These are phyloP conservation scores for Benthosema pterotum DNA, from an alignment of 2,797 vertebrate genomes.

Conservation along the genomic window DNA sequence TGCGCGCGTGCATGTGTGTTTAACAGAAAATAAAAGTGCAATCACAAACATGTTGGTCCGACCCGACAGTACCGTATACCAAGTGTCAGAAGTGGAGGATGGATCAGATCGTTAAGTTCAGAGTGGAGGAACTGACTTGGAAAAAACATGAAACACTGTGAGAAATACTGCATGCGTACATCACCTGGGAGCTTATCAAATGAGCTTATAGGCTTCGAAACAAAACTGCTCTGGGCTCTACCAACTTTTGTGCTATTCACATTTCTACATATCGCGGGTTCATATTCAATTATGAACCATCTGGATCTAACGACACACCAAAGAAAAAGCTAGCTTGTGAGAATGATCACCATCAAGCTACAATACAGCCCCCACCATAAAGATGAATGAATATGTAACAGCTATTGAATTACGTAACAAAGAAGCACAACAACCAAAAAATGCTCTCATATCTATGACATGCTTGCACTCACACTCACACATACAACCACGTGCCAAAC, in stretches of 20 bases:
- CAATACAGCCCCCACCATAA: constrained; percentile 50
- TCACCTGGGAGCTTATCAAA: constrained; percentile 57
- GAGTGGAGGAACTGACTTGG: constrained; percentile 35
- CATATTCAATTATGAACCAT: constrained; percentile 20
- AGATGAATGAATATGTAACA: constrained; percentile 67
- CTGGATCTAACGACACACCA: constrained; percentile 31
- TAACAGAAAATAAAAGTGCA: constrained; percentile 65
- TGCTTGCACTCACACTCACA: background rate
- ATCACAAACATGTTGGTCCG: constrained; percentile 72
- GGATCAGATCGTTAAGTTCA: constrained; percentile 38
- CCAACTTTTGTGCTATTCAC: constrained; percentile 63
- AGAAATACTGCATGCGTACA: constrained; percentile 61
- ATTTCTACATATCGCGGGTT: constrained; percentile 64
- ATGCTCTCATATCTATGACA: background rate
- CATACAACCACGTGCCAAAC: background rate
- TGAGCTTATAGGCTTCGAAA: constrained; percentile 43
- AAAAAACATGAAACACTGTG: constrained; percentile 45
- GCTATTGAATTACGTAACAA: constrained; percentile 54
- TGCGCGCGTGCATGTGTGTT: constrained; percentile 15
- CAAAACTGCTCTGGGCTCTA: constrained; percentile 47
- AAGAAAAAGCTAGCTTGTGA: constrained; percentile 45
- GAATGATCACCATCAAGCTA: constrained; percentile 57
- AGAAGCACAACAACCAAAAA: constrained; percentile 50
- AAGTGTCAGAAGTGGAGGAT: constrained; percentile 50
- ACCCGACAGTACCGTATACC: constrained; percentile 58